A percentile compares a stretch with the other conserved stretches of the same genome.
Conservation (phyloP, 2,888 invertebrate genomes). For the Scrobipalpa atriplicella region DNA sequence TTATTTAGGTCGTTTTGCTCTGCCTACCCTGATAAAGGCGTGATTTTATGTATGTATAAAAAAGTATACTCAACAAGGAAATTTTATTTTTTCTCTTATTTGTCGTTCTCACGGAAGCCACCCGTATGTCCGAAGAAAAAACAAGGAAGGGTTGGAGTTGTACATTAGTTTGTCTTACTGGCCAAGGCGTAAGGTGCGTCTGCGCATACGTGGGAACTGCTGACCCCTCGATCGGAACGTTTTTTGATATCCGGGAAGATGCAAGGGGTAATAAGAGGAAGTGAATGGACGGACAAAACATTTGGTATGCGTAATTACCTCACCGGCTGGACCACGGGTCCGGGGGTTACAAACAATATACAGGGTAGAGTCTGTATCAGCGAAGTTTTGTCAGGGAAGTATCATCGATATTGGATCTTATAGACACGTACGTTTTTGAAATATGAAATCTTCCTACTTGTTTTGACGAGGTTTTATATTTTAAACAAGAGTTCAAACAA, state of each 20-base stretch:
- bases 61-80: neutral
- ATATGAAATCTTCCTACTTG: no score
- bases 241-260: constrained; percentile 78
- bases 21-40: no score
- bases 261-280: constrained; percentile 70
- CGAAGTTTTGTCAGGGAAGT: no score
- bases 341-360: no score
- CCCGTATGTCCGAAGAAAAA: constrained; percentile 19
- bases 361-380: no score
- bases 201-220: constrained; percentile 65
- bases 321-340: constrained; percentile 20
- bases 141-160: constrained; percentile 50
- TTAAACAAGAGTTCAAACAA: no score
- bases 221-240: constrained; percentile 68
- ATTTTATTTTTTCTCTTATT: constrained; percentile 22
- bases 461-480: no score
- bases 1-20: no score
- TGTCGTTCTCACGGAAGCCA: constrained; percentile 29
- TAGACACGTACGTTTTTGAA: no score
- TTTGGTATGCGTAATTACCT: constrained; percentile 9
- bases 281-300: constrained; percentile 40
- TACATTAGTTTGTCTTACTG: constrained; percentile 9
- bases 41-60: no score
- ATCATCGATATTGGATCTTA: no score
- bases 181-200: constrained; percentile 1